These are phyloP conservation scores for Chromis chromis DNA, from an alignment of 2,797 vertebrate genomes.

Conservation along the genomic window DNA sequence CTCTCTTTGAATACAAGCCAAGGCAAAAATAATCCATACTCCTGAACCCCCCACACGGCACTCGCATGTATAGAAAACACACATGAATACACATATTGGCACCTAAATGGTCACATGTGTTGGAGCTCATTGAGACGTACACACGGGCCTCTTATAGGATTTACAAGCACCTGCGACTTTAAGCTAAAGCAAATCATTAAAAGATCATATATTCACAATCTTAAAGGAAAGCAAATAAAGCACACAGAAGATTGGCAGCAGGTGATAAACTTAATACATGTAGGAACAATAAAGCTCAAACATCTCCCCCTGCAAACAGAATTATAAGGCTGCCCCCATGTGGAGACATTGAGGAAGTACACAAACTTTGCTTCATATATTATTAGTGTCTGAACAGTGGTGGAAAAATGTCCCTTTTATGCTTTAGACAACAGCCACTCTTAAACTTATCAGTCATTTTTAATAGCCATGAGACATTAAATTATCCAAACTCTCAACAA, in stretches of 20 bases:
- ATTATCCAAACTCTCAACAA: too few species aligned
- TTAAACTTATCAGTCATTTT: too few species aligned
- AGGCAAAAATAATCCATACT: conserved; percentile 76
- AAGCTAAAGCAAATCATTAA: background rate
- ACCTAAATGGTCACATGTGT: conserved; percentile 57
- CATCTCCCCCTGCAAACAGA: background rate
- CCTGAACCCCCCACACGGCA: conserved; percentile 58
- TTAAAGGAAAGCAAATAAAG: background rate
- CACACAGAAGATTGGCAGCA: background rate
- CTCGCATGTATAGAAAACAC: conserved; percentile 46
- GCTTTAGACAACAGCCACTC: background rate
- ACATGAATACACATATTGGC: conserved; percentile 48
- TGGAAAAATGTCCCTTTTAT: background rate
- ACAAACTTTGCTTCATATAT: background rate
- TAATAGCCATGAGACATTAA: too few species aligned
- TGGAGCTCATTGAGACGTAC: conserved; percentile 20
- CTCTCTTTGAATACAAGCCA: conserved; percentile 77
- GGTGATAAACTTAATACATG: background rate
- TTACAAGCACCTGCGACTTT: background rate
- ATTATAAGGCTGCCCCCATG: conserved; percentile 58
- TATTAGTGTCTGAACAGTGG: background rate
- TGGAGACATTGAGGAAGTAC: conserved; percentile 28
- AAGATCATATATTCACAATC: background rate
- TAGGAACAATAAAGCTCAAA: background rate
- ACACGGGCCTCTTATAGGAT: background rate